Conservation (phyloP, 2,888 invertebrate genomes). For the Lampropteryx suffumata region DNA sequence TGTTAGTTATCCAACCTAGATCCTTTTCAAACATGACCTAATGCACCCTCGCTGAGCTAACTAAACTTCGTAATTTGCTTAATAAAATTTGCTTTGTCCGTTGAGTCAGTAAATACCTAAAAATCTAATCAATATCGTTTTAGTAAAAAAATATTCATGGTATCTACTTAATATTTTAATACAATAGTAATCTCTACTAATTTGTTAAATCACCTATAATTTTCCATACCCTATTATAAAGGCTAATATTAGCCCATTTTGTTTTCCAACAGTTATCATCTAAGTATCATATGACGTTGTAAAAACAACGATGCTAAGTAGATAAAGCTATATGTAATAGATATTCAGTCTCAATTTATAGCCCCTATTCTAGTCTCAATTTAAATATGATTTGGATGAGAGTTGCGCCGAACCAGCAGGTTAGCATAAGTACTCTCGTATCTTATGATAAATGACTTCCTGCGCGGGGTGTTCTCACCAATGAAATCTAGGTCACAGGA, state of each 20-base stretch:
- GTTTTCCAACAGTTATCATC: no score
- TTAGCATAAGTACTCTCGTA: constrained; percentile 33
- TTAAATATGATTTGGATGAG: constrained; percentile 19
- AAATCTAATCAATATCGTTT: neutral
- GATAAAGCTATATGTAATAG: no score
- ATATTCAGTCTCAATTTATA: neutral
- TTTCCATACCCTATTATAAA: no score
- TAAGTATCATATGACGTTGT: no score
- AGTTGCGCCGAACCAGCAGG: constrained; percentile 27
- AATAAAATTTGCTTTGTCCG: constrained; percentile 9
- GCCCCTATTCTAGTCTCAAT: neutral
- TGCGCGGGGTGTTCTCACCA: constrained; percentile 32
- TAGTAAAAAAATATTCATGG: no score
- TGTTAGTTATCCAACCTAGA: constrained; percentile 22
- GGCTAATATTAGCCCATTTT: no score
- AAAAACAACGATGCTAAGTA: no score
- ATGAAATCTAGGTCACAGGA: constrained; percentile 68
- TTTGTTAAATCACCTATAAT: no score
- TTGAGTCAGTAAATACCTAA: neutral
- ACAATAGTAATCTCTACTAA: no score
- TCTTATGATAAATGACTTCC: constrained; percentile 44
- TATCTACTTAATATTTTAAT: no score
- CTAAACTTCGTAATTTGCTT: constrained; percentile 8
- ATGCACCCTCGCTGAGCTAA: constrained; percentile 7
- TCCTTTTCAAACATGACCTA: constrained; percentile 28